These are phyloP conservation scores for Orthosia incerta DNA, from an alignment of 2,888 invertebrate species.

Conservation along the genomic window DNA sequence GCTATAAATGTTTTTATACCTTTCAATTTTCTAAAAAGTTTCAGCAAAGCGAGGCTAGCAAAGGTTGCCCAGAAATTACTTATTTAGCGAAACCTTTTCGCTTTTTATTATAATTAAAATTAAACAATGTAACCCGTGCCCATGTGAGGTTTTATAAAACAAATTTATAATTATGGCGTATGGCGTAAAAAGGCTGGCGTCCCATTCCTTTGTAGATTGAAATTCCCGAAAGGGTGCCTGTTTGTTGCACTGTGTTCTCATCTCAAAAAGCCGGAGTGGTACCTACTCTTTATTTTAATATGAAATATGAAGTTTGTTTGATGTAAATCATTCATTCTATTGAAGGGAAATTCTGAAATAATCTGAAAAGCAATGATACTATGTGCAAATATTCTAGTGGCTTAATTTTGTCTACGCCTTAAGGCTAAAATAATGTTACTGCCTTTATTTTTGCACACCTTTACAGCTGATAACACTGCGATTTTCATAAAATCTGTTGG, in stretches of 20 bases:
- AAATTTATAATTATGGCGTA: conserved; percentile 49
- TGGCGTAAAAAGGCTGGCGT: conserved; percentile 30
- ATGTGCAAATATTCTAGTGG: background rate
- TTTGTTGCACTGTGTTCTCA: conserved; percentile 7
- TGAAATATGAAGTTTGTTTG: background rate
- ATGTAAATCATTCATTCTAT: background rate
- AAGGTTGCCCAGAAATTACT: conserved; percentile 34
- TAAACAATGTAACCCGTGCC: conserved; percentile 24
- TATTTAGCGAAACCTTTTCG: conserved; percentile 22
- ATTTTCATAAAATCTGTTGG: background rate
- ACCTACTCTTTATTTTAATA: background rate
- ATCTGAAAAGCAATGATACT: background rate
- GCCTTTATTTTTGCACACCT: background rate
- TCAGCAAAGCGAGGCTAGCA: conserved; percentile 12
- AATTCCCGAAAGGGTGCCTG: conserved; percentile 37
- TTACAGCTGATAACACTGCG: too few relatives aligned
- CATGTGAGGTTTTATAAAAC: conserved; percentile 41
- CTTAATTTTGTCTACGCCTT: background rate
- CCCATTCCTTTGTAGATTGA: conserved; percentile 51
- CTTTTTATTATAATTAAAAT: conserved; percentile 37
- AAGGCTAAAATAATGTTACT: background rate
- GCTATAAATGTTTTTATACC: conserved; percentile 57
- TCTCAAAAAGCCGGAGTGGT: background rate
- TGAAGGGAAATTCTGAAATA: background rate
- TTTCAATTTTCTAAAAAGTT: conserved; percentile 51